Conservation (phyloP, 2,888 invertebrate species). For the Pinctada fucata region DNA sequence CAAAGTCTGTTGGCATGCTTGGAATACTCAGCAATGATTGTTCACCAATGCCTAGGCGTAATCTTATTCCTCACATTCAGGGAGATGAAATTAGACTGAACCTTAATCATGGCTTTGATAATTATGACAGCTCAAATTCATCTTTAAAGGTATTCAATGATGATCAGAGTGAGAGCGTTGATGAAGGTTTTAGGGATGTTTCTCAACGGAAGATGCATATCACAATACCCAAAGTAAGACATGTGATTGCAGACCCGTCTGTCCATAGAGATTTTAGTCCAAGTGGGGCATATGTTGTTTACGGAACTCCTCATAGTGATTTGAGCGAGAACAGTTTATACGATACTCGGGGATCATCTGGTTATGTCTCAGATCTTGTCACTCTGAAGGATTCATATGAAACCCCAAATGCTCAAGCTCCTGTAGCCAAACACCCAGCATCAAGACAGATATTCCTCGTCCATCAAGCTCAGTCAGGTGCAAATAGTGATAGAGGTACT, state of each 20-base stretch:
- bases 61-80: too few relatives aligned
- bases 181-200: constrained; percentile 14
- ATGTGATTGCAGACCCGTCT: background rate
- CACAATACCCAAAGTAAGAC: constrained; percentile 14
- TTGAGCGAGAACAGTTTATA: background rate
- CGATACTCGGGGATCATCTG: constrained; percentile 20
- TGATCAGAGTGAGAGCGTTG: constrained; percentile 51
- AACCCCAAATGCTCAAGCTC: constrained; percentile 10
- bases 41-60: too few relatives aligned
- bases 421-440: constrained; percentile 18
- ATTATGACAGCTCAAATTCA: constrained; percentile 44
- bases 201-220: constrained; percentile 6
- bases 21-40: too few relatives aligned
- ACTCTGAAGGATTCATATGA: constrained; percentile 16
- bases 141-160: constrained; percentile 51
- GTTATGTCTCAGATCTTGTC: constrained; percentile 20
- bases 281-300: background rate
- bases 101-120: constrained; percentile 49
- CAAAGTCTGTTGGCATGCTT: too few relatives aligned
- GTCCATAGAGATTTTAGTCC: background rate
- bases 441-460: constrained; percentile 32
- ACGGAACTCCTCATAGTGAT: background rate
- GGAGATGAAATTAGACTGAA: constrained; percentile 57
- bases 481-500: background rate
- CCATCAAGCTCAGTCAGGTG: background rate